phyloP scores from a whole-genome alignment of 2,113 vertebrate genomes.

The Rhodinocichla rosea region DNA sequence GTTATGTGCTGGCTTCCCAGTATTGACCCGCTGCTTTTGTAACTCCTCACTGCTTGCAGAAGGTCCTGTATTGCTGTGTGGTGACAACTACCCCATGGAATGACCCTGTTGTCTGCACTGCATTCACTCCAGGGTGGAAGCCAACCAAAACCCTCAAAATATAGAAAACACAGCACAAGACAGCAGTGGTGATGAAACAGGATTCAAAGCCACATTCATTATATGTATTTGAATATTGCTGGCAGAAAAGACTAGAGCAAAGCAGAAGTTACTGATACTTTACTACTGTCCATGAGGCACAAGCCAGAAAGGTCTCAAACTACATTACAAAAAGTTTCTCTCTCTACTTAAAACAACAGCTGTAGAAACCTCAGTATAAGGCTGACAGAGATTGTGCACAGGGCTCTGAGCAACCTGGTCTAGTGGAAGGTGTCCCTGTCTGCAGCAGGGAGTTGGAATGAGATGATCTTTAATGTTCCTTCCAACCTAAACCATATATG shows the following conservation, averaged over 20 bases:
- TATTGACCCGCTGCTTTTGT: background rate
- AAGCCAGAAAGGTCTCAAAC: background rate
- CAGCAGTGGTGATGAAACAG: background rate
- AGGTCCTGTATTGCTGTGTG: background rate
- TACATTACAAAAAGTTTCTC: background rate
- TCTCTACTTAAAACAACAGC: background rate
- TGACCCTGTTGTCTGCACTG: background rate
- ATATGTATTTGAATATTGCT: background rate
- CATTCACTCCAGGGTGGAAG: background rate
- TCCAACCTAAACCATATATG: background rate
- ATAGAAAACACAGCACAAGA: background rate
- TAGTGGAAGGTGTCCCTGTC: background rate
- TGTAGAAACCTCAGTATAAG: background rate
- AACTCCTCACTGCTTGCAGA: background rate
- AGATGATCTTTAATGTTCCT: background rate
- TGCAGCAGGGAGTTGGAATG: background rate
- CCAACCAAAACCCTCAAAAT: background rate
- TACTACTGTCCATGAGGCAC: background rate
- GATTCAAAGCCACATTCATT: background rate
- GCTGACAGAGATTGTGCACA: background rate
- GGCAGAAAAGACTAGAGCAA: background rate
- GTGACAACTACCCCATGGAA: background rate
- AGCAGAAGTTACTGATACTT: background rate
- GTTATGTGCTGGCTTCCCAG: background rate
- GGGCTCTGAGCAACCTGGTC: background rate